These are phyloP conservation scores for Rostratula benghalensis DNA, from an alignment of 2,113 vertebrate species.

Conservation along the genomic window DNA sequence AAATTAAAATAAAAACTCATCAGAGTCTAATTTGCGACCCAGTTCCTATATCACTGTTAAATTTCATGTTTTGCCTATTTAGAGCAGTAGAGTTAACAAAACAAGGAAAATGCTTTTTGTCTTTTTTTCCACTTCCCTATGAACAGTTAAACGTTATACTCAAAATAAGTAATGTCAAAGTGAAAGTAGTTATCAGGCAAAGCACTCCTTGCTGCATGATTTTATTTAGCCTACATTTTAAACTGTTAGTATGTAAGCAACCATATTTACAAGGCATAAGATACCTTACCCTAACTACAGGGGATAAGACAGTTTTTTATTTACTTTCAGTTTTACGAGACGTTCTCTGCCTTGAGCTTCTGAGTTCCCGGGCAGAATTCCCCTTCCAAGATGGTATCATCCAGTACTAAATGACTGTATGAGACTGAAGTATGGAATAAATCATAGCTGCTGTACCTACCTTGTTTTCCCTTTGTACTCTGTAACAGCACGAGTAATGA, in stretches of 20 bases:
- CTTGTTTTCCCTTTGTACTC: background rate
- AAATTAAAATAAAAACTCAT: background rate
- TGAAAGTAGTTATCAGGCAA: background rate
- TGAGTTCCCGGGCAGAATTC: background rate
- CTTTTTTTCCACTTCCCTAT: too few relatives aligned
- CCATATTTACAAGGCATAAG: background rate
- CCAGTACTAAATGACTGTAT: background rate
- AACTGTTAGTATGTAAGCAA: fast-evolving
- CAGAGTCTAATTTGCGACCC: background rate
- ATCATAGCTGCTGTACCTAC: background rate
- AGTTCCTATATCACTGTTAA: background rate
- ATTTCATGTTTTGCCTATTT: background rate
- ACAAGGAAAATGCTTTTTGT: background rate
- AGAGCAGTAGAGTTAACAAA: background rate
- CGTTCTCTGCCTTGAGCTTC: background rate
- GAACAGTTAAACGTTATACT: background rate
- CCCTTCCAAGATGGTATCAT: background rate
- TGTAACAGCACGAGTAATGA: background rate
- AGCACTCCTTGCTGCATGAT: background rate
- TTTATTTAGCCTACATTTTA: background rate
- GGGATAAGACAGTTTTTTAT: background rate
- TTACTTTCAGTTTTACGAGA: background rate
- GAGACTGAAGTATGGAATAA: background rate
- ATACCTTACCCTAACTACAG: background rate
- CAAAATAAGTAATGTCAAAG: background rate